Evolutionary conservation across 2,113 vertebrate genomes (phyloP), one percentile per base, ranked within the genome.

Genomic region (Todiramphus saurophagus): DNA sequence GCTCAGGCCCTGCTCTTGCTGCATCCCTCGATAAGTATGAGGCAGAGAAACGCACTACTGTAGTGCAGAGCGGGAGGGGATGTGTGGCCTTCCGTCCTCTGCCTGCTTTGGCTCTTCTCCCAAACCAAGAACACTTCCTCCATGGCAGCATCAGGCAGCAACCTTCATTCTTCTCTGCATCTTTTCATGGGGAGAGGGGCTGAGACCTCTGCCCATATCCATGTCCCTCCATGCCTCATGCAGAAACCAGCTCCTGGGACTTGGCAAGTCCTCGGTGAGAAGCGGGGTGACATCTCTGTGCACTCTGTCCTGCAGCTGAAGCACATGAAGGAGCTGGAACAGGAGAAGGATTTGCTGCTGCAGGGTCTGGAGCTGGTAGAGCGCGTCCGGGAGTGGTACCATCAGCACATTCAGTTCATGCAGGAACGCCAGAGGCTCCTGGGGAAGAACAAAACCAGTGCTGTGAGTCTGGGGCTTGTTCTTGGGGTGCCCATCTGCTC

Each of bases 321-420:
- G 97, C 98, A 98, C 97, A 98, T 99, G 99, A 99, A 99, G 96
- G 99, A 99, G 94, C 97, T 99, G 98, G 99, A 99, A 96, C 99
- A 98, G 97, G 99, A 99, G 97, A 98, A 99, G 95, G 99, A 99
- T 91, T 98, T 98, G 21, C 96, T 99, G 85, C 97, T 99, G 53
- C 98, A 99, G 19, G 99, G 99, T 3, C 97, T 99, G 97, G 99
- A 99, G 67, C 97, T 99, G 97, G 98, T 99, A 94, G 99, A 99
- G 2, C 97, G 89, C 2, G 98, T 98, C 59, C 98, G 98, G 2
- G 98, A 99, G 16, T 99, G 99, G 99, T 99, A 99, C 98, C 98
- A 98, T 93, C 98, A 98, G 75, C 99, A 99, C 91, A 99, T 99
- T 97, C 98, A 98, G 85, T 97, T 97, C 16, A 98, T 99, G 89